Conservation (phyloP, 2,113 vertebrate genomes). For the Nyctibius bracteatus region DNA sequence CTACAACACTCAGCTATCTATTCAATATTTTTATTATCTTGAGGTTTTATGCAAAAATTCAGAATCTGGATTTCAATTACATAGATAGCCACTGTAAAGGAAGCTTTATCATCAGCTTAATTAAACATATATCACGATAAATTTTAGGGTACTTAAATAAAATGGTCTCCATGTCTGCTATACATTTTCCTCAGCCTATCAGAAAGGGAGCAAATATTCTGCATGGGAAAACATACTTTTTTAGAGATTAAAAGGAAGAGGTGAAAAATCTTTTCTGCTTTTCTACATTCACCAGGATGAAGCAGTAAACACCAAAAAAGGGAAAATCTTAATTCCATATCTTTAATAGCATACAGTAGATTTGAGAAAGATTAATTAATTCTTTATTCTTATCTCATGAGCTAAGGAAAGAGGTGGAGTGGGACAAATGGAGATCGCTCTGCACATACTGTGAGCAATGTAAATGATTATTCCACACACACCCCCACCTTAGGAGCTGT, state of each 20-base stretch:
- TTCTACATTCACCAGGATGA: neutral
- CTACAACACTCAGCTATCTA: neutral
- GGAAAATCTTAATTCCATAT: neutral
- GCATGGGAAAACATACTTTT: neutral
- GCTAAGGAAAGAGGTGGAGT: neutral
- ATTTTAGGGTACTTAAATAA: neutral
- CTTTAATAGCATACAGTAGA: neutral
- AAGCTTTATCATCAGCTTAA: neutral
- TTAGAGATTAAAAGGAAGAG: neutral
- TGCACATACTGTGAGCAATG: fast-evolving
- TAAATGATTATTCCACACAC: neutral
- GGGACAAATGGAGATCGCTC: neutral
- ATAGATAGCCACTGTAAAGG: neutral
- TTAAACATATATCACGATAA: neutral
- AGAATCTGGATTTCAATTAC: neutral
- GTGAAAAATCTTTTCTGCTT: neutral
- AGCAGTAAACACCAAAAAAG: neutral
- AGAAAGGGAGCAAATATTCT: neutral
- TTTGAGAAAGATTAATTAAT: neutral
- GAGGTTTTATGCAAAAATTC: neutral
- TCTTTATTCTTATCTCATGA: neutral
- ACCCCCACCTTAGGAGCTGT: neutral
- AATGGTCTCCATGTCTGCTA: neutral
- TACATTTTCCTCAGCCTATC: neutral
- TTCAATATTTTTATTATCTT: neutral